A percentile compares a stretch with the other conserved stretches of the same genome.
These are phyloP conservation scores for Ceratothoa steindachneri DNA, from an alignment of 2,888 invertebrate genomes.

Conservation along the genomic window DNA sequence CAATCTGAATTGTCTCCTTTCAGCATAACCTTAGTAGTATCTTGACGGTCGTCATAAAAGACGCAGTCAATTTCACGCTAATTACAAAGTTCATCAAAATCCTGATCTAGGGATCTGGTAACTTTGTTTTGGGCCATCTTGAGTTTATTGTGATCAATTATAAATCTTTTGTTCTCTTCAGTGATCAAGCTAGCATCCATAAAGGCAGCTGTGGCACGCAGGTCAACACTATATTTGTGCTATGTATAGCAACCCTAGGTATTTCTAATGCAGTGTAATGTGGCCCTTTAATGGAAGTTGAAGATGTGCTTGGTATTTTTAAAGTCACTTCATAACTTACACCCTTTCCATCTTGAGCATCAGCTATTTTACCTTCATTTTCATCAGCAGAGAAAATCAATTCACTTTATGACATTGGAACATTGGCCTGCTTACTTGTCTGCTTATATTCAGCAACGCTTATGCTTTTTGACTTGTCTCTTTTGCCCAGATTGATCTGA, in stretches of 20 bases:
- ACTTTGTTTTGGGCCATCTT: conserved; percentile 15
- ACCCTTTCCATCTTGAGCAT: not conserved
- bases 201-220: not conserved
- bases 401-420: not conserved
- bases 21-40: conserved; percentile 12
- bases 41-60: conserved; percentile 9
- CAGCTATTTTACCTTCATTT: not conserved
- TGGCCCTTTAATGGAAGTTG: not conserved
- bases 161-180: conserved; percentile 9
- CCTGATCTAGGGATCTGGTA: not conserved
- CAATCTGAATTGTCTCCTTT: conserved; percentile 3
- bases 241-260: not conserved
- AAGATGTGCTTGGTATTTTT: not conserved
- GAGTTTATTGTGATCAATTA: conserved; percentile 15
- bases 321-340: not conserved
- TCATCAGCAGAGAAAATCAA: not conserved
- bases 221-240: not conserved
- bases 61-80: conserved; percentile 8
- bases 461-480: not conserved
- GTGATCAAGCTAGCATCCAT: conserved; percentile 1
- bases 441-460: not conserved
- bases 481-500: not conserved
- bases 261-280: not conserved
- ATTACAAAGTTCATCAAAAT: conserved; percentile 15
- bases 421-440: not conserved